Evolutionary conservation across 2,797 vertebrate species (phyloP).

Genomic region (Remorina albescens): DNA sequence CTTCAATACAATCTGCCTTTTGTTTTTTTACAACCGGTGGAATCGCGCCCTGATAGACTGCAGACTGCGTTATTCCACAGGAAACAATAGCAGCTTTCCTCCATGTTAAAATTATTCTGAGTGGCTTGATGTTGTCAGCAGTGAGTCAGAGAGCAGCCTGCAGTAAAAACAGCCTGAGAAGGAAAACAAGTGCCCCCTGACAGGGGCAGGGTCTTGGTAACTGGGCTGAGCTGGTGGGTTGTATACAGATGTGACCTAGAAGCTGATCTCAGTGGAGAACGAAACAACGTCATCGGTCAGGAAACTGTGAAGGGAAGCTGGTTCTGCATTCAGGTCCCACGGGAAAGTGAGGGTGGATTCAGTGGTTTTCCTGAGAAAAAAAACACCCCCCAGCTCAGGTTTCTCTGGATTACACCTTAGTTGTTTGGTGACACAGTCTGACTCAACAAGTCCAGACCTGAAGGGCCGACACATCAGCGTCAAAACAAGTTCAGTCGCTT

Average conservation of each 20-base stretch:
- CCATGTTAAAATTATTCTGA: neutral
- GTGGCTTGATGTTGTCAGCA: slow-evolving; percentile 32
- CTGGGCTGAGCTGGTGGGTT: neutral
- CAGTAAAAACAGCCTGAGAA: slow-evolving; percentile 34
- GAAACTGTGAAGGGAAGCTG: slow-evolving; percentile 23
- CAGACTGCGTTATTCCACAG: no score
- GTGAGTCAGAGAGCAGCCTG: slow-evolving; percentile 56
- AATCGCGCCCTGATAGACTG: no score
- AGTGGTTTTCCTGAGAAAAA: slow-evolving; percentile 25
- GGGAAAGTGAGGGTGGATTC: slow-evolving; percentile 6
- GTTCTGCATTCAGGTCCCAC: slow-evolving; percentile 16
- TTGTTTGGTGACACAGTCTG: neutral
- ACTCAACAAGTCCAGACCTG: neutral
- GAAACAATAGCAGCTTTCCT: slow-evolving; percentile 58
- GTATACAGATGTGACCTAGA: slow-evolving; percentile 1
- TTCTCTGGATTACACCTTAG: neutral
- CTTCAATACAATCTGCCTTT: no score
- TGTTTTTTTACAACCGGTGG: no score
- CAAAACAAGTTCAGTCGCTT: no score
- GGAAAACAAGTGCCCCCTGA: slow-evolving; percentile 47
- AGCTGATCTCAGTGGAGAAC: slow-evolving; percentile 22
- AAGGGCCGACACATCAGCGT: no score
- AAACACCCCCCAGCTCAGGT: slow-evolving; percentile 15
- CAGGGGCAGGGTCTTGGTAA: slow-evolving; percentile 4
- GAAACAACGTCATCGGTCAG: slow-evolving; percentile 23